phyloP scores from a whole-genome alignment of 2,888 invertebrate species.

The Hemithea aestivaria region DNA sequence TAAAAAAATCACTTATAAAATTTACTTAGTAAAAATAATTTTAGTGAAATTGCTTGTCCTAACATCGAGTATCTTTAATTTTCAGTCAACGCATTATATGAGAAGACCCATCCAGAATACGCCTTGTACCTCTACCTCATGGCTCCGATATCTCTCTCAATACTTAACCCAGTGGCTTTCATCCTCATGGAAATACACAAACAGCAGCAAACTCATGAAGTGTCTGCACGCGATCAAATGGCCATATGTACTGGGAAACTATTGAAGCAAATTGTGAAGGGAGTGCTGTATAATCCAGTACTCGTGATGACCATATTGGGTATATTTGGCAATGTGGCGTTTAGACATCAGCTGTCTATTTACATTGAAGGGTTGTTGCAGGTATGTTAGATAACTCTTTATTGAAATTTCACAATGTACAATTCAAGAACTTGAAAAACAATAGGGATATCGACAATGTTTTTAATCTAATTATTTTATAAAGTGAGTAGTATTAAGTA shows the following conservation, averaged over 20 bases:
- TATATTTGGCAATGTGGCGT: conserved; percentile 89
- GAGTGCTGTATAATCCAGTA: conserved; percentile 92
- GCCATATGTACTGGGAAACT: conserved; percentile 53
- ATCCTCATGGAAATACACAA: conserved; percentile 91
- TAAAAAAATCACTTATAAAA: too few species aligned
- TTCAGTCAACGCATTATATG: conserved; percentile 91
- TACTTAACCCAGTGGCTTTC: conserved; percentile 95
- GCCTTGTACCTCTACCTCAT: conserved; percentile 93
- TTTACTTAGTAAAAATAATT: too few species aligned
- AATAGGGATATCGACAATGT: too few species aligned
- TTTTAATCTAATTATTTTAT: too few species aligned
- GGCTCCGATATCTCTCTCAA: conserved; percentile 95
- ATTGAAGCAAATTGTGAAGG: conserved; percentile 78
- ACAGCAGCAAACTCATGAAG: conserved; percentile 52
- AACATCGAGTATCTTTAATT: conserved; percentile 15
- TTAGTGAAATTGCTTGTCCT: too few species aligned
- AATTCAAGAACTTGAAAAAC: too few species aligned
- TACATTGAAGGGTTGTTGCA: conserved; percentile 86
- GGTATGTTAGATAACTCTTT: conserved; percentile 67
- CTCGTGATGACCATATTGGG: conserved; percentile 96
- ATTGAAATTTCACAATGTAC: too few species aligned
- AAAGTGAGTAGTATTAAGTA: too few species aligned
- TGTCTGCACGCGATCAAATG: conserved; percentile 35
- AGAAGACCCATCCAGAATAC: conserved; percentile 92
- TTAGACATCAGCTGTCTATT: conserved; percentile 87